These are phyloP conservation scores for Orestias chungarensis DNA, from an alignment of 2,797 vertebrate genomes.

Conservation along the genomic window DNA sequence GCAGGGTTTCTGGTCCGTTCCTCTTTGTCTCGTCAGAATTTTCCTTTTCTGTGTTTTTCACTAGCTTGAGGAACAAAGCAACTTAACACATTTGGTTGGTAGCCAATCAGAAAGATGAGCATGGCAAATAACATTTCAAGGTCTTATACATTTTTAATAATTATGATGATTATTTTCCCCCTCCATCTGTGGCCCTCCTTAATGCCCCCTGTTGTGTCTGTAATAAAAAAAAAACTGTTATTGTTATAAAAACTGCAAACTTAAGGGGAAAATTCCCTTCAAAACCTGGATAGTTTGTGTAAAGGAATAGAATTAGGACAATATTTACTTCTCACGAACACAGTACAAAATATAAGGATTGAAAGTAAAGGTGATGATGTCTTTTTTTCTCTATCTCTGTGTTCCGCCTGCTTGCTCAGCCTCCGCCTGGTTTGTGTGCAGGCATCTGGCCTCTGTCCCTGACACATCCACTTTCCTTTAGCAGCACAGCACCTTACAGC, in stretches of 20 bases:
- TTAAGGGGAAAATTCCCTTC: not conserved
- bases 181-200: no score
- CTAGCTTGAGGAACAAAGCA: no score
- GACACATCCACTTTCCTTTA: slow-evolving; percentile 41
- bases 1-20: no score
- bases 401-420: slow-evolving; percentile 46
- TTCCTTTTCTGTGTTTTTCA: no score
- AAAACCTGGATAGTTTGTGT: not conserved
- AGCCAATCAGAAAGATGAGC: no score
- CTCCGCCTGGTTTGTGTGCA: slow-evolving; percentile 65
- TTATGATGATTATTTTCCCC: no score
- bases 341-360: slow-evolving; percentile 16
- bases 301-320: slow-evolving; percentile 9
- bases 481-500: slow-evolving; percentile 49
- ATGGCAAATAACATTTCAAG: no score
- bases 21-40: no score
- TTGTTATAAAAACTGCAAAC: not conserved
- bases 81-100: no score
- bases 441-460: slow-evolving; percentile 61
- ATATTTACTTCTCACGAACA: not conserved
- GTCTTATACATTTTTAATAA: no score
- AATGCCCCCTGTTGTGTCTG: no score
- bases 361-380: slow-evolving; percentile 25
- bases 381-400: slow-evolving; percentile 19
- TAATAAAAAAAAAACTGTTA: no score